These are phyloP conservation scores for Ditylenchus dipsaci DNA, from an alignment of 1,140 invertebrate genomes.

Conservation along the genomic window DNA sequence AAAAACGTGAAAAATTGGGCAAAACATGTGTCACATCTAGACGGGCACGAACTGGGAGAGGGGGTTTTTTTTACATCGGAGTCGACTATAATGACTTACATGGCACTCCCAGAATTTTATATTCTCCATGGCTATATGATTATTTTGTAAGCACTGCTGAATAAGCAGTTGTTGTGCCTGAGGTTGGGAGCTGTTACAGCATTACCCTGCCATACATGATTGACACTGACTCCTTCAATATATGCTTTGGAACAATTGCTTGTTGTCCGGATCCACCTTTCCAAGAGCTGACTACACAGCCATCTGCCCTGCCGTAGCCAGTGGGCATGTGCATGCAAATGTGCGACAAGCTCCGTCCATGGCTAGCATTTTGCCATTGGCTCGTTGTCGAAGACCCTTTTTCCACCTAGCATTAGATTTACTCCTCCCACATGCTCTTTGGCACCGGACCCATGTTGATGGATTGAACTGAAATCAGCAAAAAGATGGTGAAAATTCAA, in stretches of 20 bases:
- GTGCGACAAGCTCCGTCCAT: slow-evolving; percentile 81
- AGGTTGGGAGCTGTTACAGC: slow-evolving; percentile 51
- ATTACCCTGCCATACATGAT: slow-evolving; percentile 48
- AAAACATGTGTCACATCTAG: too few species aligned
- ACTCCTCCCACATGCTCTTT: slow-evolving; percentile 82
- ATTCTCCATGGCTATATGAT: background rate
- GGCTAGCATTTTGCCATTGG: slow-evolving; percentile 80
- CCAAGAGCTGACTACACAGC: slow-evolving; percentile 44
- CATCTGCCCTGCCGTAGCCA: slow-evolving; percentile 53
- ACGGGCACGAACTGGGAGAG: too few species aligned
- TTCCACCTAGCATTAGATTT: slow-evolving; percentile 79
- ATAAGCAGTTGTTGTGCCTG: slow-evolving; percentile 26
- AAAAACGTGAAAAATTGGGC: too few species aligned
- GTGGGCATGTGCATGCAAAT: slow-evolving; percentile 76
- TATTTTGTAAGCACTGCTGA: slow-evolving; percentile 3
- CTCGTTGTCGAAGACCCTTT: slow-evolving; percentile 78
- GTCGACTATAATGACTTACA: background rate
- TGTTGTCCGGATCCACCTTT: background rate
- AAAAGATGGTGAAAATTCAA: slow-evolving; percentile 64
- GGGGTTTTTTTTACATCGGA: too few species aligned
- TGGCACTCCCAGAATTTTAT: slow-evolving; percentile 49
- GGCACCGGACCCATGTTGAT: slow-evolving; percentile 77
- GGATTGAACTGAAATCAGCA: slow-evolving; percentile 62
- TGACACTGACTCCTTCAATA: slow-evolving; percentile 37
- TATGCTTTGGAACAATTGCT: slow-evolving; percentile 25